Base-by-base conservation (phyloP, 2,113 vertebrate species). In the Lasiurus cinereus region DNA sequence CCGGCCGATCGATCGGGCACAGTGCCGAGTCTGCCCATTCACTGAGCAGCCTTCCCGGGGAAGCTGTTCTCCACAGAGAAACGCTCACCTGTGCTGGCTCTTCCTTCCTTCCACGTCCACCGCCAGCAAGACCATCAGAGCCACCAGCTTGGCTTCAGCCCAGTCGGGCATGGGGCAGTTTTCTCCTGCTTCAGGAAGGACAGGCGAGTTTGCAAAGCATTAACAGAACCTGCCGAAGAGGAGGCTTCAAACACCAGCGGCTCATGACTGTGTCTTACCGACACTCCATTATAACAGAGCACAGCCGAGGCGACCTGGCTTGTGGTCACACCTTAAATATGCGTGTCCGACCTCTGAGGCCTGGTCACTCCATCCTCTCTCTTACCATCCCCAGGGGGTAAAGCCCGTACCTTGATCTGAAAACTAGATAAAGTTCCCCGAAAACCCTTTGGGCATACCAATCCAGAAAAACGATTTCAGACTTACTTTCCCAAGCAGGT, bases 71-170 rank as follows among this genome's bases (percentile, higher is more conserved):
- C 11, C 19, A 69, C 50, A 2, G n/a, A 86, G 86, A 90, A 93
- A 90, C 86, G 91, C 95, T 97, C 96, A 98, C 98, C 97, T 98
- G 88, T 19, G 10, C 16, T 95, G 96, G 50, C 70, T 94, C 92
- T 85, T 98, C 96, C 96, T 96, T 67, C 96, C 97, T 83, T 98
- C 98, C 95, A 98, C 96, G 0, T 99, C 98, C 70, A 98, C 98
- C 93, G 98, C 99, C 97, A 99, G 97, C 67, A 99, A 95, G 92
- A 99, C 90, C 96, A 99, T 98, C 88, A 98, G 96, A 36, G 99
- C 98, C n/a, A 99, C 97, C 92, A 98, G 98, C 91, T 98, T 99
- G 10, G 99, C 99, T 90, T 99, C 99, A 90, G 97, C 98, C 72
- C 98, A 97, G 95, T 99, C 99, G 29, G 99, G 99, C 93, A 99